A percentile compares a stretch with the other conserved stretches of the same genome.
Evolutionary conservation across 1,140 invertebrate genomes (phyloP).

Genomic region (Meteorus sp.): DNA sequence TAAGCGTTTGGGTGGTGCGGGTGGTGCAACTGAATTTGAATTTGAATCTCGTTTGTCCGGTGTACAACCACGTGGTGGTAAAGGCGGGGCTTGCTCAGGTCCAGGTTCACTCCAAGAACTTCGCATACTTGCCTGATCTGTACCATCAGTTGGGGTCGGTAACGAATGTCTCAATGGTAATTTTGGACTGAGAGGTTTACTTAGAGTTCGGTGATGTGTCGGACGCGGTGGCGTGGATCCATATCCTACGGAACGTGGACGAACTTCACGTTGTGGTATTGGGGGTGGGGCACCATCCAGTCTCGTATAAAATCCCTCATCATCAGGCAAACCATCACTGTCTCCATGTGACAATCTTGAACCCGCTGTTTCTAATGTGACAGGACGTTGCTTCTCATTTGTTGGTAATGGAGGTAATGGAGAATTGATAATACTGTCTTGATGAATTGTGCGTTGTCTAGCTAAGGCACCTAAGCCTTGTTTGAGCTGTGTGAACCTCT

Average conservation of each 20-base stretch:
- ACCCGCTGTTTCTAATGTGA: constrained; percentile 43
- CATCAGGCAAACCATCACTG: constrained; percentile 46
- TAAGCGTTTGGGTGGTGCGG: constrained; percentile 64
- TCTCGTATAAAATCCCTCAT: constrained; percentile 54
- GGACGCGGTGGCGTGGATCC: constrained; percentile 61
- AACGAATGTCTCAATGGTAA: constrained; percentile 60
- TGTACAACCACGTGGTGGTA: constrained; percentile 65
- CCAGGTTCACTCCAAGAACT: constrained; percentile 66
- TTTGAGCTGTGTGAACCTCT: constrained; percentile 79
- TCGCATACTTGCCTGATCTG: constrained; percentile 53
- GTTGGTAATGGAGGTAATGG: constrained; percentile 72
- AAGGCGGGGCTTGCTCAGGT: constrained; percentile 62
- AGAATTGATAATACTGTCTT: constrained; percentile 78
- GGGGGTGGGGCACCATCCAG: constrained; percentile 59
- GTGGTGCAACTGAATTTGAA: constrained; percentile 54
- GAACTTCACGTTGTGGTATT: constrained; percentile 62
- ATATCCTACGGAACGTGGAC: constrained; percentile 63
- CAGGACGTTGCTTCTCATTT: constrained; percentile 58
- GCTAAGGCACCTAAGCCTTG: constrained; percentile 68
- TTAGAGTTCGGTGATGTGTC: constrained; percentile 62
- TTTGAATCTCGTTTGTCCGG: constrained; percentile 62
- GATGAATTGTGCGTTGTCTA: constrained; percentile 64
- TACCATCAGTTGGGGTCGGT: constrained; percentile 53
- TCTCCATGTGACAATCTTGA: constrained; percentile 47
- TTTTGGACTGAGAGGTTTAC: constrained; percentile 65